These are phyloP conservation scores for Dendronephthya gigantea DNA, from an alignment of 64 coral and sea anemone species.

Conservation along the genomic window DNA sequence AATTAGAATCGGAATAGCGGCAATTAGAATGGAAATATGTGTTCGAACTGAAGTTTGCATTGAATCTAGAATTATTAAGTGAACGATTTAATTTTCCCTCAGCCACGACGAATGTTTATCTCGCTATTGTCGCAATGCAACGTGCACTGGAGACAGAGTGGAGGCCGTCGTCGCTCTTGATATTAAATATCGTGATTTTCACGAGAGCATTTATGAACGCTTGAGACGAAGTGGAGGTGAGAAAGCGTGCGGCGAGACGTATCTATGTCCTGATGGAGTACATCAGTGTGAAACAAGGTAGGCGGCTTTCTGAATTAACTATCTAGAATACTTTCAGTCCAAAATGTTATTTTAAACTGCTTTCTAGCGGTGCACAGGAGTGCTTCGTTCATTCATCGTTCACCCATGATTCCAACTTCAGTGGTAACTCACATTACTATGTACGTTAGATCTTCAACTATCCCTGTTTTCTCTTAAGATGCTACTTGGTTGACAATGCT, in stretches of 20 bases:
- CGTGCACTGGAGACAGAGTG: constrained; percentile 76
- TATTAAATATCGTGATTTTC: constrained; percentile 86
- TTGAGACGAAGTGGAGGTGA: constrained; percentile 54
- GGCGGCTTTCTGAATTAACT: too few relatives aligned
- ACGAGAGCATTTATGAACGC: constrained; percentile 62
- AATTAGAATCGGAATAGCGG: too few relatives aligned
- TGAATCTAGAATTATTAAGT: too few relatives aligned
- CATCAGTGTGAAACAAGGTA: constrained; percentile 84
- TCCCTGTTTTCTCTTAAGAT: constrained; percentile 27
- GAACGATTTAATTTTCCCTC: not conserved
- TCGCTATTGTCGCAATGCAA: constrained; percentile 50
- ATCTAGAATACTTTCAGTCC: too few relatives aligned
- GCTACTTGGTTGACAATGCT: constrained; percentile 89
- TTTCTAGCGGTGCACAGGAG: too few relatives aligned
- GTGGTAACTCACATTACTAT: too few relatives aligned
- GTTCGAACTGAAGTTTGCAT: too few relatives aligned
- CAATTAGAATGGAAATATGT: too few relatives aligned
- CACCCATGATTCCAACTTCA: too few relatives aligned
- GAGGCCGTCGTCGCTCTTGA: constrained; percentile 89
- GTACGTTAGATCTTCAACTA: not conserved
- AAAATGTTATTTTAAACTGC: too few relatives aligned
- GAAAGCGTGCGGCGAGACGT: constrained; percentile 63
- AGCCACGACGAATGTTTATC: constrained; percentile 77
- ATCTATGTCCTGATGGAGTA: constrained; percentile 74
- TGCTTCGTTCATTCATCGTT: too few relatives aligned